Evolutionary conservation across 92 coral and sea anemone species (phyloP).

Genomic region (Pocillopora grandis): DNA sequence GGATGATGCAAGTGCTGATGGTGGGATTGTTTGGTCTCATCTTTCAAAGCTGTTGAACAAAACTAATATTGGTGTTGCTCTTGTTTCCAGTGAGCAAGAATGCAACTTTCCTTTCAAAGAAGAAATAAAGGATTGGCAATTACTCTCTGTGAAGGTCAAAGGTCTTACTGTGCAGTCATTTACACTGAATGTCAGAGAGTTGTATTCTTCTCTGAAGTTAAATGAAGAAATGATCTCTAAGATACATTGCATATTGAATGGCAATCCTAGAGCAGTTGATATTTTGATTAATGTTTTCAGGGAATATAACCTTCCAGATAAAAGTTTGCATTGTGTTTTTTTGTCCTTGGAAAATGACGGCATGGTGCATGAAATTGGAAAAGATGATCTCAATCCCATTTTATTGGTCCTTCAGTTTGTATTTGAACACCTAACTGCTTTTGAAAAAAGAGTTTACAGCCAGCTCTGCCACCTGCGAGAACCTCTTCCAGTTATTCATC

Average conservation of each 20-base stretch:
- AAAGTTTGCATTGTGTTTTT: conserved; percentile 19
- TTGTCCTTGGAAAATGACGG: background rate
- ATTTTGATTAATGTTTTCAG: conserved; percentile 47
- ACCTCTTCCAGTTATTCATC: conserved; percentile 57
- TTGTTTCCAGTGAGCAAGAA: conserved; percentile 4
- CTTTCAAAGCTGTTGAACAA: conserved; percentile 51
- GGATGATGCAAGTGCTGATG: conserved; percentile 64
- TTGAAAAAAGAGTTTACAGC: conserved; percentile 34
- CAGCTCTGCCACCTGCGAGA: conserved; percentile 75
- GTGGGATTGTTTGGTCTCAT: conserved; percentile 46
- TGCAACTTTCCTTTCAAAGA: background rate
- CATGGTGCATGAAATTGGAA: background rate
- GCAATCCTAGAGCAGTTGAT: conserved; percentile 62
- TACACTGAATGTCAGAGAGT: background rate
- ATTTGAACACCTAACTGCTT: conserved; percentile 14
- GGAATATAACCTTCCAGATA: conserved; percentile 29
- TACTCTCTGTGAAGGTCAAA: conserved; percentile 31
- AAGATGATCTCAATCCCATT: background rate
- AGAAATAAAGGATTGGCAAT: conserved; percentile 9
- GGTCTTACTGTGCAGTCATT: conserved; percentile 35
- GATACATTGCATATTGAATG: conserved; percentile 19
- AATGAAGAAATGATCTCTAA: conserved; percentile 15
- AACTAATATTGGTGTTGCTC: conserved; percentile 37
- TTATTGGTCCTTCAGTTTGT: conserved; percentile 18
- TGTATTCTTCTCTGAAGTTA: background rate